phyloP scores from a whole-genome alignment of 2,797 vertebrate species.

The Danio albolineatus region DNA sequence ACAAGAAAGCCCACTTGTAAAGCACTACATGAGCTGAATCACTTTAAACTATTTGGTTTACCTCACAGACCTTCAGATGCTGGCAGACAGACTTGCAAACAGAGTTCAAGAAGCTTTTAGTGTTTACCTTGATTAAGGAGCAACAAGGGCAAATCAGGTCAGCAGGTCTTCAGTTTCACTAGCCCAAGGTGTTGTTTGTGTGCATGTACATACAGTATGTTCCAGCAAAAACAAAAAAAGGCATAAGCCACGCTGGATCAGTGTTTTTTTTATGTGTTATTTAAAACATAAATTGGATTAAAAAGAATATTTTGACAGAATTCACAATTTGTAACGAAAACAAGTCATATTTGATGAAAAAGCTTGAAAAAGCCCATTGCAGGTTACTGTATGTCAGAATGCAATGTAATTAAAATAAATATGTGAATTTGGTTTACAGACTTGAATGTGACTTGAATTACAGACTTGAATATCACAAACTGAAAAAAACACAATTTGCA shows the following conservation, averaged over 20 bases:
- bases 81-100: background rate
- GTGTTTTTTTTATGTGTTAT: background rate
- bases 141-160: slow-evolving; percentile 66
- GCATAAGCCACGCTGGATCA: background rate
- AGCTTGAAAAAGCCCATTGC: no score
- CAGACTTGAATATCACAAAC: no score
- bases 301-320: background rate
- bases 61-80: background rate
- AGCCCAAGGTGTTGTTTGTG: slow-evolving; percentile 8
- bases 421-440: no score
- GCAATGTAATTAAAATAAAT: no score
- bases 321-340: no score
- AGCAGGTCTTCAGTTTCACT: slow-evolving; percentile 44
- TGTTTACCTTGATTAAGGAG: slow-evolving; percentile 72
- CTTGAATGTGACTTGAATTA: no score
- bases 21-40: background rate
- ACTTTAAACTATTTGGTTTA: slow-evolving; percentile 5
- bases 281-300: background rate
- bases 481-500: no score
- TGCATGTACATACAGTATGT: background rate
- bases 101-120: slow-evolving; percentile 56
- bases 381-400: no score
- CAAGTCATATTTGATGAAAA: no score
- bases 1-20: background rate
- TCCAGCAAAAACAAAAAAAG: background rate